phyloP scores from a whole-genome alignment of 2,888 invertebrate species.

The Papilio demoleus region DNA sequence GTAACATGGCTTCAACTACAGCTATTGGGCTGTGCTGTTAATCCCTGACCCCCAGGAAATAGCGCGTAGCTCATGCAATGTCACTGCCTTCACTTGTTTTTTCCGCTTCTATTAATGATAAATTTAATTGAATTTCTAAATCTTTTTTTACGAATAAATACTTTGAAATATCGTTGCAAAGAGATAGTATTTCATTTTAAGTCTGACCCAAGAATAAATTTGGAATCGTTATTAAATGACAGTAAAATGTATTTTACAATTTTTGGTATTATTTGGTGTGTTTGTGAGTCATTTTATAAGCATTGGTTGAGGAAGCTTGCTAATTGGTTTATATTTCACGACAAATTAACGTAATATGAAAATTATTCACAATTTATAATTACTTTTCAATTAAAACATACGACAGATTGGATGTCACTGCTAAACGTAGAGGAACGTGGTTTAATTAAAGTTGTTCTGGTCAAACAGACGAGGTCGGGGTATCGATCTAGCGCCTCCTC shows the following conservation, averaged over 20 bases:
- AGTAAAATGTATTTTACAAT: too few relatives aligned
- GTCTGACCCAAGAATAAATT: too few relatives aligned
- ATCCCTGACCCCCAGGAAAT: slow-evolving; percentile 50
- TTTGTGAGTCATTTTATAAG: too few relatives aligned
- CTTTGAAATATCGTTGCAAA: too few relatives aligned
- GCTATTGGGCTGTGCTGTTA: slow-evolving; percentile 39
- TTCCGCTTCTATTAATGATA: slow-evolving; percentile 42
- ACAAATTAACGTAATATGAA: too few relatives aligned
- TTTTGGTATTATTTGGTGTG: too few relatives aligned
- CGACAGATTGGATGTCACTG: slow-evolving; percentile 22
- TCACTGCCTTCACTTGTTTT: slow-evolving; percentile 44
- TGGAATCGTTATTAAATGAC: too few relatives aligned
- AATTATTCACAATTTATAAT: too few relatives aligned
- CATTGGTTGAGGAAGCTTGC: too few relatives aligned
- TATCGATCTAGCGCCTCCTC: slow-evolving; percentile 36
- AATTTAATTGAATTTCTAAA: slow-evolving; percentile 30
- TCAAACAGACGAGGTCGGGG: slow-evolving; percentile 27
- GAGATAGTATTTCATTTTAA: too few relatives aligned
- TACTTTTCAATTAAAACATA: neutral
- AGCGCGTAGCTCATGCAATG: slow-evolving; percentile 47
- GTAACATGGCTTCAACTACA: neutral
- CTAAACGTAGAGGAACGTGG: slow-evolving; percentile 20
- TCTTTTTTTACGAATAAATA: slow-evolving; percentile 9
- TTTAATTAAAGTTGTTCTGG: slow-evolving; percentile 43
- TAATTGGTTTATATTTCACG: too few relatives aligned